Evolutionary conservation across 2,888 invertebrate species (phyloP), one percentile per base, ranked within the genome.

Genomic region (Mesorhabditis belari): DNA sequence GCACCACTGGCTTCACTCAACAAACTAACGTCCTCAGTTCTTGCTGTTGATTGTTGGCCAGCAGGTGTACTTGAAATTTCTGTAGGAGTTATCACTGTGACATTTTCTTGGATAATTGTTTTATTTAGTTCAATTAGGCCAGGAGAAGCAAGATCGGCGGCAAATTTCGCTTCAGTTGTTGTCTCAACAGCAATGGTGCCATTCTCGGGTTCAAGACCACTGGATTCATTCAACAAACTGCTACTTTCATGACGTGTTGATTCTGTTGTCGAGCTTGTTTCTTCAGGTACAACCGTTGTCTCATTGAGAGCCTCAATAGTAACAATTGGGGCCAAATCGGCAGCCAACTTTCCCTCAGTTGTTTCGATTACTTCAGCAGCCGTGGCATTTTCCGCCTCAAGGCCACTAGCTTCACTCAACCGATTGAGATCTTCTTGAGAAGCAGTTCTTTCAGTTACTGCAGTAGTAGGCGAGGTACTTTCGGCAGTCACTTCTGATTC

Each of bases 131-230:
- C n/a, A n/a, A n/a, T n/a, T n/a, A n/a, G n/a, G n/a, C n/a, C n/a
- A n/a, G n/a, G n/a, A n/a, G n/a, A n/a, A n/a, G n/a, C n/a, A n/a
- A 50, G 29, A 25, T 58, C 28, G 19, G 61, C 55, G 5, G 69
- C 54, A 4, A 60, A 19, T 50, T 64, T 50, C 19, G 53, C 58
- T 28, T 61, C 57, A 25, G 52, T 35, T 12, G 62, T 24, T 26
- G 52, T 27, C 6, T 57, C 54, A 25, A 28, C 63, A 0, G 59
- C 28, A 3, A 55, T 55, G 44, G 54, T 29, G 4, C 53, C 29
- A 3, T n/a, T n/a, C n/a, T n/a, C n/a, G n/a, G n/a, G n/a, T n/a
- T n/a, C n/a, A n/a, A n/a, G n/a, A n/a, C n/a, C n/a, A n/a, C n/a
- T n/a, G n/a, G n/a, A n/a, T n/a, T n/a, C n/a, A n/a, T n/a, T n/a